These are phyloP conservation scores for Penaeus japonicus DNA, from an alignment of 1,140 invertebrate species.

Conservation along the genomic window DNA sequence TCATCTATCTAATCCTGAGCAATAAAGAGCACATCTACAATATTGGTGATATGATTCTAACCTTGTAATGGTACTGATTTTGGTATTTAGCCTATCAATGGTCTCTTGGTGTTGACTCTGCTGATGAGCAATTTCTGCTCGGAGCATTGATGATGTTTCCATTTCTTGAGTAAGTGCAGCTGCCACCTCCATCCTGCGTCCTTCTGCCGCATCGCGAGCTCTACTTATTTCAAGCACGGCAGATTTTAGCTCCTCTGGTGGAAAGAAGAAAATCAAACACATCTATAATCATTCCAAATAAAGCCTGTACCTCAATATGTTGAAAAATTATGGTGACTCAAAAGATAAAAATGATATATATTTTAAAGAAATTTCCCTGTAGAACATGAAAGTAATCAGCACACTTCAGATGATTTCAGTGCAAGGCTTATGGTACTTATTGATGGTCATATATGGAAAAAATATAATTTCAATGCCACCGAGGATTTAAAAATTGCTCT, in stretches of 20 bases:
- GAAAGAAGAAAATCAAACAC: neutral
- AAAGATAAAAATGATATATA: too few species aligned
- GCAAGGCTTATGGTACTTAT: too few species aligned
- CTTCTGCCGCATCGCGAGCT: constrained; percentile 46
- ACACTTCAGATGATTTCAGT: too few species aligned
- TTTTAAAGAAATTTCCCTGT: too few species aligned
- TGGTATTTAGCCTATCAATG: constrained; percentile 18
- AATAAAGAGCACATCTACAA: too few species aligned
- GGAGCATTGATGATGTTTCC: constrained; percentile 43
- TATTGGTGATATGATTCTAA: neutral
- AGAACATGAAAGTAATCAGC: too few species aligned
- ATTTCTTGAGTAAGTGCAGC: constrained; percentile 44
- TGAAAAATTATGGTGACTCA: too few species aligned
- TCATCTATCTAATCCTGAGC: neutral
- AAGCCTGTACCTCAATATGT: too few species aligned
- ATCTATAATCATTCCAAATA: too few species aligned
- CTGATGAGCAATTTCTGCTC: constrained; percentile 48
- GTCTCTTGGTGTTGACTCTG: constrained; percentile 30
- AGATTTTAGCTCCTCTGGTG: constrained; percentile 47
- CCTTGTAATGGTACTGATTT: constrained; percentile 34
- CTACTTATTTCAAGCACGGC: constrained; percentile 52
- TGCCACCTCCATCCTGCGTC: constrained; percentile 29
- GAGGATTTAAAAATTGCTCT: too few species aligned
- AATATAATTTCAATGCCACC: too few species aligned
- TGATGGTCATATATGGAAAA: too few species aligned